Conservation (phyloP, 2,113 vertebrate genomes). For the Saccopteryx bilineata region DNA sequence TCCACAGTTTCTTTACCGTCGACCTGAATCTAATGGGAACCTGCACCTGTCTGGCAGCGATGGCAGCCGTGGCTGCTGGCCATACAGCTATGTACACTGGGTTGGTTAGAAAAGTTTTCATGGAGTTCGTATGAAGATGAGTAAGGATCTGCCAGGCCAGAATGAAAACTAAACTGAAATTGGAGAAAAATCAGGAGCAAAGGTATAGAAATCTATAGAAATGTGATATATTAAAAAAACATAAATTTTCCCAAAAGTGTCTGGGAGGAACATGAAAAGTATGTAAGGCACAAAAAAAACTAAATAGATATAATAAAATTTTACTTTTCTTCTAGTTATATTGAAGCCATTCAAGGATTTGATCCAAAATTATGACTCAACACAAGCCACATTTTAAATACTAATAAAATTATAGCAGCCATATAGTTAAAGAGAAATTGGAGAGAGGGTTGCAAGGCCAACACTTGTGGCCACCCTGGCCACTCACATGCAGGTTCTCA, state of each 20-base stretch:
- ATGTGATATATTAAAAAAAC: not conserved
- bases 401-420: not conserved
- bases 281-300: not conserved
- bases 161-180: not conserved
- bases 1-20: too few species aligned
- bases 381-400: not conserved
- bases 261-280: not conserved
- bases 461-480: too few species aligned
- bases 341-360: not conserved
- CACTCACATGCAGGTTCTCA: too few species aligned
- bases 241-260: not conserved
- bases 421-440: not conserved
- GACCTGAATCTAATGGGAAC: too few species aligned
- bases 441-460: too few species aligned
- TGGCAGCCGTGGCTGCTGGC: too few species aligned
- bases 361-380: not conserved
- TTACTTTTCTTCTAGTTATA: not conserved
- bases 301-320: not conserved
- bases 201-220: not conserved
- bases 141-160: not conserved
- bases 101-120: not conserved
- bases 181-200: not conserved
- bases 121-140: not conserved
- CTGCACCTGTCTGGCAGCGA: too few species aligned
- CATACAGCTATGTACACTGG: too few species aligned